phyloP scores from a whole-genome alignment of 2,113 vertebrate genomes.

The Malurus elegans region DNA sequence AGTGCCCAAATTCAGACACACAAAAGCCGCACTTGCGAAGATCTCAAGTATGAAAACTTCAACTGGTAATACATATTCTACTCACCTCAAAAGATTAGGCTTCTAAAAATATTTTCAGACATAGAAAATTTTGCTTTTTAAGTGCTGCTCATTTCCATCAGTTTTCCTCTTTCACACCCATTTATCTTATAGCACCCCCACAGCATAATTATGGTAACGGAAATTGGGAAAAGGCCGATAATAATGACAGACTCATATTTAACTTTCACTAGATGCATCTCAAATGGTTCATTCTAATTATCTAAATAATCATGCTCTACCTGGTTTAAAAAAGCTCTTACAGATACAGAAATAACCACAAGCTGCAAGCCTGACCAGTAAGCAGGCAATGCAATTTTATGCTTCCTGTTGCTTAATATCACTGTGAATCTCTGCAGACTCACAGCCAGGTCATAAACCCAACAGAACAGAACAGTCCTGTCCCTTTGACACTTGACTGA shows the following conservation, averaged over 20 bases:
- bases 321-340: neutral
- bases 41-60: neutral
- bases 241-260: neutral
- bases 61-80: neutral
- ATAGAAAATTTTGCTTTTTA: neutral
- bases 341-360: neutral
- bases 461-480: conserved; percentile 5
- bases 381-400: neutral
- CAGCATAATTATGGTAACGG: neutral
- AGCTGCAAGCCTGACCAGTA: neutral
- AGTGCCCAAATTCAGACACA: neutral
- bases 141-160: neutral
- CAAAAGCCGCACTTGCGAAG: neutral
- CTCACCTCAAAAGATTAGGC: neutral
- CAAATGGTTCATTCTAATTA: conserved; percentile 22
- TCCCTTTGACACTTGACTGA: conserved; percentile 10
- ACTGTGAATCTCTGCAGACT: neutral
- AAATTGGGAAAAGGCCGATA: neutral
- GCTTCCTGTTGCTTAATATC: neutral
- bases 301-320: neutral
- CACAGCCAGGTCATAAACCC: conserved; percentile 9
- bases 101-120: neutral
- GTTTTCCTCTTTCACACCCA: neutral
- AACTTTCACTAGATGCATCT: conserved; percentile 22
- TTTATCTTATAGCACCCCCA: neutral